Evolutionary conservation across 2,113 vertebrate genomes (phyloP).

Genomic region (Neofelis nebulosa): DNA sequence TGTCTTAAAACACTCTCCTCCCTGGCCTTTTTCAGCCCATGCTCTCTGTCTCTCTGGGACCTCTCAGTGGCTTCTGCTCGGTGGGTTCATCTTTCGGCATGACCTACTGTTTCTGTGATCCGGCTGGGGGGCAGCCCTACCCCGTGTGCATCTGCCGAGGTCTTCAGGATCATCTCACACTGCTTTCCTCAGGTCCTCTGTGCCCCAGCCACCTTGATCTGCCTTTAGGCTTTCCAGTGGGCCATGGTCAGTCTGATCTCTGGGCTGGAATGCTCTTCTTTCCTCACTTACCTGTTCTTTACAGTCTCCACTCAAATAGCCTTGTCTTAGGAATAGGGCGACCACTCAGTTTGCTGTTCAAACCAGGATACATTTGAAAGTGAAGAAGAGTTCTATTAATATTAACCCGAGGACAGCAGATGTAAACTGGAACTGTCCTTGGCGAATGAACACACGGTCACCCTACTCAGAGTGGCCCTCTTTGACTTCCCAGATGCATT

Average conservation of each 20-base stretch:
- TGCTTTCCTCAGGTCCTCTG: neutral
- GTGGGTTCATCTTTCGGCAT: neutral
- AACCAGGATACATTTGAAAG: neutral
- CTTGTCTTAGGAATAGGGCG: neutral
- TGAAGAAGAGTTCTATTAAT: neutral
- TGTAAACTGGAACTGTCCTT: neutral
- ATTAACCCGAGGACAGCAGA: neutral
- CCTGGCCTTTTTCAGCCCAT: neutral
- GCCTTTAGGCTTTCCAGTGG: neutral
- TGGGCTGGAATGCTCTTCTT: neutral
- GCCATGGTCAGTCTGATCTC: neutral
- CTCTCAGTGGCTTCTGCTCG: neutral
- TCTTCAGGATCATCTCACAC: neutral
- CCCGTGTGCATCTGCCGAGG: neutral
- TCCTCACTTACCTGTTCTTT: neutral
- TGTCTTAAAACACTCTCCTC: neutral
- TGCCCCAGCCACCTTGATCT: neutral
- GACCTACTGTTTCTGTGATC: neutral
- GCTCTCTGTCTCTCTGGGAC: neutral
- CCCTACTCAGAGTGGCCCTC: neutral
- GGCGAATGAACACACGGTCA: neutral
- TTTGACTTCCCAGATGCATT: neutral
- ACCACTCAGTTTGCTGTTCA: neutral
- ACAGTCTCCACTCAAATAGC: neutral
- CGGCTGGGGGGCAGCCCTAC: accelerated